A percentile compares a stretch with the other conserved stretches of the same genome.
These are phyloP conservation scores for Malacosoma neustria DNA, from an alignment of 2,888 invertebrate genomes.

Conservation along the genomic window DNA sequence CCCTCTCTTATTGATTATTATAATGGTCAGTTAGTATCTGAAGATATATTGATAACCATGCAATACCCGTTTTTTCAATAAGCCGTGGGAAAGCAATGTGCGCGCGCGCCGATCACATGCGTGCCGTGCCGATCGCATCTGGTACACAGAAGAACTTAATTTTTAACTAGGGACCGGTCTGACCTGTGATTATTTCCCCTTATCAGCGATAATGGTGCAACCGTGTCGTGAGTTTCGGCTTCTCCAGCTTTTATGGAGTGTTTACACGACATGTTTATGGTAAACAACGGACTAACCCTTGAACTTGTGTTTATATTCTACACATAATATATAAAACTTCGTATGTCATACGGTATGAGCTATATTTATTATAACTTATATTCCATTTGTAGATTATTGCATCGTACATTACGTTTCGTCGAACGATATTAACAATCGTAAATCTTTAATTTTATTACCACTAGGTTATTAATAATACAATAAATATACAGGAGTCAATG, in stretches of 20 bases:
- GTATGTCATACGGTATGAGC: not conserved
- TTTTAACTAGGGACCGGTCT: slow-evolving; percentile 43
- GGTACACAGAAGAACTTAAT: slow-evolving; percentile 43
- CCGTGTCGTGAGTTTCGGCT: not conserved
- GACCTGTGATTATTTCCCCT: slow-evolving; percentile 37
- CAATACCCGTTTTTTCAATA: slow-evolving; percentile 39
- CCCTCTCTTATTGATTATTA: slow-evolving; percentile 32
- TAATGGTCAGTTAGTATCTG: slow-evolving; percentile 27
- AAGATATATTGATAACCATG: slow-evolving; percentile 21
- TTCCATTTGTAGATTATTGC: not conserved
- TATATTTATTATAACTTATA: not conserved
- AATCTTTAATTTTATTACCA: slow-evolving; percentile 7
- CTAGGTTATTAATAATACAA: not conserved
- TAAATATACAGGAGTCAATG: no score
- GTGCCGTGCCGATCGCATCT: slow-evolving; percentile 39
- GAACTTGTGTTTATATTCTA: slow-evolving; percentile 17
- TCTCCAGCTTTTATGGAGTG: slow-evolving; percentile 25
- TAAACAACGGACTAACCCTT: slow-evolving; percentile 22
- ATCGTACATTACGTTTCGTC: not conserved
- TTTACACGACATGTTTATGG: slow-evolving; percentile 26
- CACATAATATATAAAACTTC: not conserved
- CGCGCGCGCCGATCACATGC: slow-evolving; percentile 17
- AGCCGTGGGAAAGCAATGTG: slow-evolving; percentile 58
- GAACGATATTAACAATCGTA: slow-evolving; percentile 3
- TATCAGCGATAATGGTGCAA: slow-evolving; percentile 9